Evolutionary conservation across 2,113 vertebrate genomes (phyloP), one percentile per base, ranked within the genome.

Genomic region (Plestiodon gilberti): DNA sequence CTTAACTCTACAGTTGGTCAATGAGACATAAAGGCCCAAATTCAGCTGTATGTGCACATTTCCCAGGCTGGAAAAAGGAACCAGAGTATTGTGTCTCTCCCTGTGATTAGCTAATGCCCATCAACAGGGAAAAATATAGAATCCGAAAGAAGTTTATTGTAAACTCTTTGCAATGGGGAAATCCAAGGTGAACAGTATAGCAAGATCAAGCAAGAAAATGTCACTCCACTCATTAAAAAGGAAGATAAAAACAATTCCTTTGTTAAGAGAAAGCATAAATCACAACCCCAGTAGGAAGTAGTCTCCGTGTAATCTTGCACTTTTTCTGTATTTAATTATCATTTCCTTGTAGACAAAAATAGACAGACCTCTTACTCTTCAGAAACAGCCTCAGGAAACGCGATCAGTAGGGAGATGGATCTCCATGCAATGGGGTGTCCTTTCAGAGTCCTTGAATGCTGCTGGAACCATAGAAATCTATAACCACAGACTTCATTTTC

Each of bases 361-460:
- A 78, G 0, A 20, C 11, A 82, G 2, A n/a, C 1, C 0, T 83
- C 11, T 3, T 38, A 71, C 0, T 85, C 82, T 33, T 84, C 59
- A 86, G 70, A 91, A 89, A 70, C 4, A 73, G 2, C 18, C 2
- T 90, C 57, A 88, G 43, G 59, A 93, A 95, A 79, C 2, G 0
- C 1, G 84, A 3, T 87, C 23, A 85, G 0, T 35, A 35, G 1
- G 35, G 61, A 78, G 79, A 78, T 38, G 9, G 7, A 81, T 74
- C 9, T 77, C 33, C 83, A 87, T 93, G 30, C 2, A 48, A 89
- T 1, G 35, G 1, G 10, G 4, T 71, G 15, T 5, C 10, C 17
- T 86, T 88, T 67, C 40, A 28, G 79, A 92, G n/a, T 78, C 23
- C 35, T 91, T 87, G 23, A 91, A 91, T 75, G 1, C 55, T 11